Conservation (phyloP, 2,888 invertebrate genomes). For the Lithosia quadra region DNA sequence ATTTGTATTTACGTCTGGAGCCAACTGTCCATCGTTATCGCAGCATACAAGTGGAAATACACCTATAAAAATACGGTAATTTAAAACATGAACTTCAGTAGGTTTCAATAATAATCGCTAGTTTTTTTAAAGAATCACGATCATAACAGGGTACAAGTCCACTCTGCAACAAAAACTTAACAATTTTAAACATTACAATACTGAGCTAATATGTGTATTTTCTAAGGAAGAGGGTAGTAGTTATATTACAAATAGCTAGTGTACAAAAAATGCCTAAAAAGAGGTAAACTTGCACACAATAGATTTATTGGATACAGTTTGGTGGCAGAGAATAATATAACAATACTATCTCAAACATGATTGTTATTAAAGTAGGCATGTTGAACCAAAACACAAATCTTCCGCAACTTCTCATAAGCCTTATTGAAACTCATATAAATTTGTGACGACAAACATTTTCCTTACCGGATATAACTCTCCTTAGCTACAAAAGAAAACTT, state of each 20-base stretch:
- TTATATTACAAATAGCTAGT: too few relatives aligned
- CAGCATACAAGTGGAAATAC: conserved; percentile 74
- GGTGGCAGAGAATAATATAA: too few relatives aligned
- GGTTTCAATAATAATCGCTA: too few relatives aligned
- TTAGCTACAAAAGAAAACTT: conserved; percentile 34
- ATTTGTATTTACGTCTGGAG: conserved; percentile 64
- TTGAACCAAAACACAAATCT: neutral
- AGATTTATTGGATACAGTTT: too few relatives aligned
- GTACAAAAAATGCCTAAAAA: neutral
- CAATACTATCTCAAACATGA: too few relatives aligned
- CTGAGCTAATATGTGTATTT: too few relatives aligned
- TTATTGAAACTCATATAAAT: conserved; percentile 1
- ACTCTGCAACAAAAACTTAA: too few relatives aligned
- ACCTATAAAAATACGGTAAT: conserved; percentile 54
- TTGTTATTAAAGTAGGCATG: neutral
- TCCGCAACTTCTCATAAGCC: neutral
- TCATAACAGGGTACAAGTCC: neutral
- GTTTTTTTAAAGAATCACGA: too few relatives aligned
- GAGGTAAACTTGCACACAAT: too few relatives aligned
- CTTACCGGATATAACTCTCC: conserved; percentile 32
- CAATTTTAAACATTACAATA: too few relatives aligned
- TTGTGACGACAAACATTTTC: conserved; percentile 28
- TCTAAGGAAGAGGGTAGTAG: too few relatives aligned
- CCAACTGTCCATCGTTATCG: conserved; percentile 70
- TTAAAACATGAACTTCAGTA: neutral